Base-by-base conservation (phyloP, 1,140 invertebrate species). In the Conus ventricosus region DNA sequence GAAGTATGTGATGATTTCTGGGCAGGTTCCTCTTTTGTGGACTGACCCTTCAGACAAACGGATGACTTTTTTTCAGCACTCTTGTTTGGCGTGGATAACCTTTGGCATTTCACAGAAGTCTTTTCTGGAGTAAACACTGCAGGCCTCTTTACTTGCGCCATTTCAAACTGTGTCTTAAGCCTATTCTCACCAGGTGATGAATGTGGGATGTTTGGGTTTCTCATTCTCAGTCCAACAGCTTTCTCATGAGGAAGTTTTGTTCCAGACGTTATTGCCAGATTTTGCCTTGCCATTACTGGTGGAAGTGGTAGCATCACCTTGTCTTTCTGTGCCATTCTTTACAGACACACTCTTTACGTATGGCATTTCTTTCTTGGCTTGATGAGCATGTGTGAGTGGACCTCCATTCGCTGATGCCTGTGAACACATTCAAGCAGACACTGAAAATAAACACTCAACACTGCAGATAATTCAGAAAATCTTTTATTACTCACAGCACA, bases 71-170 rank as follows among this genome's bases (percentile, higher is more conserved):
- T 23, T 39, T 15, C 27, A 15, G 15, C 8, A 81, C 11, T 23
- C 8, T 20, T 81, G 8, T 54, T 5, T 7, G 80, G 39, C 13
- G 80, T 23, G 5, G 80, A 81, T 51, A 81, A 51, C 25, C 51
- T 54, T 7, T 10, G 39, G 51, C 80, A 54, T 23, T 81, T 81
- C 13, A 23, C 54, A 15, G 51, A 81, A 23, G 10, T 81, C 51
- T 81, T 81, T 54, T 81, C 80, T 15, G 80, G 80, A 81, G 80
- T 81, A 54, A 54, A 81, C 7, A 53, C 51, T 4, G 80, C 51
- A 81, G 80, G 51, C 20, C 80, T 53, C 17, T 81, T 81, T 20
- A 63, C 10, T 27, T 80, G 76, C 11, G 27, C 23, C 25, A 51
- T 25, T 8, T 23, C 39, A 23, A 54, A 53, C 4, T 5, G 51